Evolutionary conservation across 2,113 vertebrate genomes (phyloP), one percentile per base, ranked within the genome.

Genomic region (Caretta caretta): DNA sequence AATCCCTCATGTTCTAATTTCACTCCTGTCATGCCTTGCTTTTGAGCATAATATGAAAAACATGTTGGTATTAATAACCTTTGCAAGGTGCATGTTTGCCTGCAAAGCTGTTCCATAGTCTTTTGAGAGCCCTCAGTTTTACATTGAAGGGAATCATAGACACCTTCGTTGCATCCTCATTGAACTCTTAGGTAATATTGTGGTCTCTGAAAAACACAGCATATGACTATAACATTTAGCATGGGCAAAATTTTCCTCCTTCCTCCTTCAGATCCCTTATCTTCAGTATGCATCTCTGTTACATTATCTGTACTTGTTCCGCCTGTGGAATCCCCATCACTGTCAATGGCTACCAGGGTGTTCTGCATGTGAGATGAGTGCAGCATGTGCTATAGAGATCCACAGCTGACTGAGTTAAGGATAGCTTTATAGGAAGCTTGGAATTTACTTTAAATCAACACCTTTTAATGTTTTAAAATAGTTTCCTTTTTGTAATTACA

Each of bases 21-120:
- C 35, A 87, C 89, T 80, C 78, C 4, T 93, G 65, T 80, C 93
- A 46, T 80, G 65, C 38, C 38, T 48, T 78, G 25, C 13, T 17
- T 93, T 78, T 92, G 48, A 94, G 72, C 57, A 84, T 88, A 92
- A 72, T 49, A 42, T 62, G 42, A 12, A 50, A 78, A 82, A 31
- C 81, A 49, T 88, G 80, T 88, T 93, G 56, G 8, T 25, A 6
- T 89, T 72, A 81, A 84, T 90, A 94, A 29, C 54, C 20, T 78
- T 11, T 79, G 16, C 49, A 54, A 89, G 38, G 65, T 84, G 56
- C 0, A 0, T 62, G 48, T 87, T 87, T 82, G 84, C 54, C 48
- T 20, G 83, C 29, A 62, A 46, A 89, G 82, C 6, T 12, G 24
- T 86, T 31, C 13, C 50, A 29, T 93, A 57, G 92, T 48, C 92